Evolutionary conservation across 2,888 invertebrate species (phyloP).

Genomic region (Euplagia quadripunctaria): DNA sequence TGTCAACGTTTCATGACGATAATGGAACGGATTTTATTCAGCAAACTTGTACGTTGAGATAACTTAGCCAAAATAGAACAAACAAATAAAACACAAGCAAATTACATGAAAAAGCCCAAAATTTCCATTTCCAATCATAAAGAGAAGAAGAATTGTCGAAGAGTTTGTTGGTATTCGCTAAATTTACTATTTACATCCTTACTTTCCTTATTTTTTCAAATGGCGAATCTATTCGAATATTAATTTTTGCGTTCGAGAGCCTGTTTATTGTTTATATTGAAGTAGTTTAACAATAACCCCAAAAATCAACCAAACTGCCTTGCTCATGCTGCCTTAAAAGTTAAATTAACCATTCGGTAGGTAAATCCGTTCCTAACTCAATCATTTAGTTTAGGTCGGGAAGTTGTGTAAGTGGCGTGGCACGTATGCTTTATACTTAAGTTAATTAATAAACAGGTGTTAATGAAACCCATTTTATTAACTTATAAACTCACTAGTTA

Average conservation of each 20-base stretch:
- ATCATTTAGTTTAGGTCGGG: not conserved
- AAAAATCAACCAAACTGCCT: no score
- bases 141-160: no score
- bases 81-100: not conserved
- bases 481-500: not conserved
- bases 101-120: not conserved
- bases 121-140: not conserved
- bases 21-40: conserved; percentile 9
- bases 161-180: not conserved
- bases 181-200: not conserved
- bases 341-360: no score
- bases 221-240: not conserved
- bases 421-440: no score
- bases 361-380: not conserved
- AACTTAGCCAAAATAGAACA: not conserved
- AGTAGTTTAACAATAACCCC: no score
- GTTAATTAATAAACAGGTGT: no score
- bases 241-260: no score
- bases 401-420: not conserved
- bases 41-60: not conserved
- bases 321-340: no score
- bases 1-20: conserved; percentile 20
- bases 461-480: not conserved
- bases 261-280: no score
- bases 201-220: not conserved